Evolutionary conservation across 2,888 invertebrate genomes (phyloP).

Genomic region (Lissocephala sabroskyi): DNA sequence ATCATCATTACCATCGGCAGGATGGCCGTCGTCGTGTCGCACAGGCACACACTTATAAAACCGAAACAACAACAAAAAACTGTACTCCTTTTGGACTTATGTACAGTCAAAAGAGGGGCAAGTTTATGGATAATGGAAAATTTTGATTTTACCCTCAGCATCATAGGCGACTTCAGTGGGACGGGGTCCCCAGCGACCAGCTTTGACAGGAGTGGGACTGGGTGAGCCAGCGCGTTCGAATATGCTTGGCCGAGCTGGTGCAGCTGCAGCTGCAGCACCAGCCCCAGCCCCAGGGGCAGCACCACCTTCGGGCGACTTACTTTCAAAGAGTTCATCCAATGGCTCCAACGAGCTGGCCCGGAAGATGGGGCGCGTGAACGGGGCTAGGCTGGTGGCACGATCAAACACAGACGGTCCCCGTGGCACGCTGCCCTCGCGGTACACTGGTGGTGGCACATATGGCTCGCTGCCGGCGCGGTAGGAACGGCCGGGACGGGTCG

Average conservation of each 20-base stretch:
- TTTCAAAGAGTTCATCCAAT: slow-evolving; percentile 69
- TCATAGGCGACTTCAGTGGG: slow-evolving; percentile 82
- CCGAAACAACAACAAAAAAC: slow-evolving; percentile 43
- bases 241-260: slow-evolving; percentile 44
- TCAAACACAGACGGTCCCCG: slow-evolving; percentile 66
- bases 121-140: slow-evolving; percentile 19
- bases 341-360: slow-evolving; percentile 71
- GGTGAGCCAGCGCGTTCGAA: slow-evolving; percentile 78
- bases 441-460: slow-evolving; percentile 66
- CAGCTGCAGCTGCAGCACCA: slow-evolving; percentile 29
- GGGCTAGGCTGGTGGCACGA: slow-evolving; percentile 68
- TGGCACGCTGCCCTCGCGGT: slow-evolving; percentile 52
- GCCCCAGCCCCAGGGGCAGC: slow-evolving; percentile 40
- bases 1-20: slow-evolving; percentile 10
- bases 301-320: slow-evolving; percentile 62
- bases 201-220: slow-evolving; percentile 79
- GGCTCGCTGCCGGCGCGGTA: slow-evolving; percentile 69
- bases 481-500: slow-evolving; percentile 51
- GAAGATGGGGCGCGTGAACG: slow-evolving; percentile 60
- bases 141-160: slow-evolving; percentile 79
- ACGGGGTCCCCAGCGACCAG: slow-evolving; percentile 80
- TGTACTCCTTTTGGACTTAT: slow-evolving; percentile 48
- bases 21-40: slow-evolving; percentile 16
- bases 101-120: slow-evolving; percentile 27
- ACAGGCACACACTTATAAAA: slow-evolving; percentile 23